Evolutionary conservation across 2,113 vertebrate species (phyloP).

Genomic region (Oncorhynchus mykiss): DNA sequence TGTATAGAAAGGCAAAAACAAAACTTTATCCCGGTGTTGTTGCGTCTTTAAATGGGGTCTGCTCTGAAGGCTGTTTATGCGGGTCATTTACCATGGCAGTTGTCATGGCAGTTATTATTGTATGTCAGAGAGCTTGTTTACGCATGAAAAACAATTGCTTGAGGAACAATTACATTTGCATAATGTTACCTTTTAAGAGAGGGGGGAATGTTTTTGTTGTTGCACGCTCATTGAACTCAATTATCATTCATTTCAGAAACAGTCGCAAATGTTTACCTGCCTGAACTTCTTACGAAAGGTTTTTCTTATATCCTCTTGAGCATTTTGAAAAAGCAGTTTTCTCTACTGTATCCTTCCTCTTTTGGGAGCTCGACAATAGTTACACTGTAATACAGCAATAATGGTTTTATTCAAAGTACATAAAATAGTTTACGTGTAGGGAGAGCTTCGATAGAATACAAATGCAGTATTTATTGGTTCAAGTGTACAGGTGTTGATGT

Average conservation of each 20-base stretch:
- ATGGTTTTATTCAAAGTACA: background rate
- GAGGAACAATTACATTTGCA: conserved; percentile 42
- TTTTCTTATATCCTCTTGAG: background rate
- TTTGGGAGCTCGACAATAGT: background rate
- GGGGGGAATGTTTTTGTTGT: conserved; percentile 3
- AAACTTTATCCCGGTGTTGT: background rate
- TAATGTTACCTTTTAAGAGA: conserved; percentile 52
- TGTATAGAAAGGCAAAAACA: background rate
- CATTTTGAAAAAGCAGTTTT: background rate
- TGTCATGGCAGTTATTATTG: conserved; percentile 1
- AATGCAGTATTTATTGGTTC: conserved; percentile 3
- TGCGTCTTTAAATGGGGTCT: background rate
- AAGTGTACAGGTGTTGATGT: background rate
- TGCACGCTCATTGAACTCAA: conserved; percentile 24
- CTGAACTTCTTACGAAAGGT: background rate
- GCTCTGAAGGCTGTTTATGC: conserved; percentile 11
- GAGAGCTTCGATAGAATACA: conserved; percentile 1
- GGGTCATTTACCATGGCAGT: conserved; percentile 25
- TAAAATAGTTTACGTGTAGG: background rate
- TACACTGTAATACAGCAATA: background rate
- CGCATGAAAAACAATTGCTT: conserved; percentile 35
- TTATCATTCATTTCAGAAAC: conserved; percentile 38
- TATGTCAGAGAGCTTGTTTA: conserved; percentile 18
- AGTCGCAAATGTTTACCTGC: conserved; percentile 35
- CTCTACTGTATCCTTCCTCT: background rate